A percentile compares a stretch with the other conserved stretches of the same genome.
Evolutionary conservation across 2,888 invertebrate species (phyloP).

Genomic region (Pseudanteris insignis): DNA sequence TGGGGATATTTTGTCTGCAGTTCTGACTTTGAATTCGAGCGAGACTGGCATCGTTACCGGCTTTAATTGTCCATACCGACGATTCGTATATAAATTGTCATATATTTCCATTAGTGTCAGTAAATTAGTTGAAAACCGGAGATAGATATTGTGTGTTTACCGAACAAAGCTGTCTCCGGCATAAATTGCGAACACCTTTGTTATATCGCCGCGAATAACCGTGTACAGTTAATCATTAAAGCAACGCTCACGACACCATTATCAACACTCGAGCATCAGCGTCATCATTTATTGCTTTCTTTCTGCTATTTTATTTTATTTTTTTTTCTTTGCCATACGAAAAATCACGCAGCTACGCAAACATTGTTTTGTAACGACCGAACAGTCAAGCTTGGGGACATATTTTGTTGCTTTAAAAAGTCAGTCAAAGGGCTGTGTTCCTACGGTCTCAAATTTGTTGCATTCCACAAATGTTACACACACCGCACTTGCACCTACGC

Average conservation of each 20-base stretch:
- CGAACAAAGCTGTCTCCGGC: constrained; percentile 38
- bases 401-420: constrained; percentile 15
- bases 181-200: constrained; percentile 38
- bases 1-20: too few relatives aligned
- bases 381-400: constrained; percentile 19
- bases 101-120: constrained; percentile 38
- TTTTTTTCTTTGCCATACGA: constrained; percentile 16
- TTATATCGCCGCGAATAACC: constrained; percentile 37
- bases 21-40: background rate
- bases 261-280: constrained; percentile 27
- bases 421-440: constrained; percentile 19
- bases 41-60: constrained; percentile 10
- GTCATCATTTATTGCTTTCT: too few relatives aligned
- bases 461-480: constrained; percentile 16
- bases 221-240: constrained; percentile 42
- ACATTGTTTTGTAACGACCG: constrained; percentile 32
- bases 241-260: constrained; percentile 25
- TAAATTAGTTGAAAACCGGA: constrained; percentile 37
- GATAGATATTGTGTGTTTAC: constrained; percentile 39
- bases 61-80: constrained; percentile 18
- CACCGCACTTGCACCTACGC: constrained; percentile 5
- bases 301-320: too few relatives aligned
- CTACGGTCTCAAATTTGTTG: constrained; percentile 20
- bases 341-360: constrained; percentile 27
- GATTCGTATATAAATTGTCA: constrained; percentile 28